phyloP scores from a whole-genome alignment of 2,113 vertebrate genomes.

The Archocentrus centrarchus region DNA sequence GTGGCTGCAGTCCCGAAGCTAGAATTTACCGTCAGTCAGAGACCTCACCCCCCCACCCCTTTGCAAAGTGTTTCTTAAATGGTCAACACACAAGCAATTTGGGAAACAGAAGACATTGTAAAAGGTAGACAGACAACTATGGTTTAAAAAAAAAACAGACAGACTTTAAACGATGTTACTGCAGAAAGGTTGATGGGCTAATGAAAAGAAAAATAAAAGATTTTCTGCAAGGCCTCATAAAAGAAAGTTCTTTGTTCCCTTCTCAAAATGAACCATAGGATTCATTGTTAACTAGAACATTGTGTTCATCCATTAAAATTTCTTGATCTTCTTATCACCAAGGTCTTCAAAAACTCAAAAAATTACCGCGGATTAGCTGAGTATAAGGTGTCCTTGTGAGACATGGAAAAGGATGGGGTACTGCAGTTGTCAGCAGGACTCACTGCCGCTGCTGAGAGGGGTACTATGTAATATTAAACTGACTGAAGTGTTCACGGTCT shows the following conservation, averaged over 20 bases:
- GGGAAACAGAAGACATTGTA: constrained; percentile 40
- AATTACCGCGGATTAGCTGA: constrained; percentile 33
- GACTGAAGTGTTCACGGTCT: constrained; percentile 13
- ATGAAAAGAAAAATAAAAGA: constrained; percentile 25
- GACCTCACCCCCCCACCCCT: constrained; percentile 32
- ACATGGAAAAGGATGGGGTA: not conserved
- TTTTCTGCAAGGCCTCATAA: not conserved
- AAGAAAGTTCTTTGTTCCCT: not conserved
- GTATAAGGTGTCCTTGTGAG: constrained; percentile 2
- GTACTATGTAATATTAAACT: constrained; percentile 4
- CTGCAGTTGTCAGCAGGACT: constrained; percentile 11
- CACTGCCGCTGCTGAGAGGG: not conserved
- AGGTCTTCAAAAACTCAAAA: constrained; percentile 37
- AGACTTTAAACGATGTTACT: constrained; percentile 20
- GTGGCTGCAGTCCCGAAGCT: constrained; percentile 50
- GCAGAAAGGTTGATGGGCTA: constrained; percentile 29
- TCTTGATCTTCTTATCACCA: constrained; percentile 12
- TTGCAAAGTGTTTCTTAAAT: constrained; percentile 62
- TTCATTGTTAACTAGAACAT: constrained; percentile 9
- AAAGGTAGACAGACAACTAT: constrained; percentile 13
- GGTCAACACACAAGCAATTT: constrained; percentile 62
- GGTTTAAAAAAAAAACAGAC: not conserved
- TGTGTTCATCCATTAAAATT: not conserved
- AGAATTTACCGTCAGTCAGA: constrained; percentile 64
- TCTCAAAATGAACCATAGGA: constrained; percentile 17